Percentiles rank a stretch among this genome's conserved stretches.
Conservation (phyloP, 2,797 vertebrate species). For the Carapus acus region DNA sequence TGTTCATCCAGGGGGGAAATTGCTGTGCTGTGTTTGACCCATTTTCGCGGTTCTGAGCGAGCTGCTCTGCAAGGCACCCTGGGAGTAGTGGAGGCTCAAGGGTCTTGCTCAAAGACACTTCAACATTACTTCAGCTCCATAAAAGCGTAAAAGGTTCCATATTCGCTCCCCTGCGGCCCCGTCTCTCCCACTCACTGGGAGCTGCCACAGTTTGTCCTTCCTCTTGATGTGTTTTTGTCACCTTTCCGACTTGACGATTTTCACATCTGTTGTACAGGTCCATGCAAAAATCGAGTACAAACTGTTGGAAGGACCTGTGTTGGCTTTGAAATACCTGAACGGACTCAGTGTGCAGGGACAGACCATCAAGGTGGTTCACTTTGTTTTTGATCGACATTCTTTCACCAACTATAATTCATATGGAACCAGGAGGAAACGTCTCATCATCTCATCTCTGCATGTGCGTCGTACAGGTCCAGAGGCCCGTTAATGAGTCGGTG, state of each 20-base stretch:
- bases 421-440: neutral
- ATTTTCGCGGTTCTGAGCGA: too few relatives aligned
- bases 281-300: slow-evolving; percentile 76
- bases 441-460: neutral
- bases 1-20: too few relatives aligned
- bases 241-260: neutral
- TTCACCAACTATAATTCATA: neutral
- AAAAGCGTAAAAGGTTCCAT: too few relatives aligned
- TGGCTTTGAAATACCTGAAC: slow-evolving; percentile 74
- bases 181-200: neutral
- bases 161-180: neutral
- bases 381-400: neutral
- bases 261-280: slow-evolving; percentile 60
- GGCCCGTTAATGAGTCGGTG: slow-evolving; percentile 69
- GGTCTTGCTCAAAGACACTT: too few relatives aligned
- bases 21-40: too few relatives aligned
- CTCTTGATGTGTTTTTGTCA: neutral
- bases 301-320: slow-evolving; percentile 77
- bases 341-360: slow-evolving; percentile 67
- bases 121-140: too few relatives aligned
- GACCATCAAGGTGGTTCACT: slow-evolving; percentile 69
- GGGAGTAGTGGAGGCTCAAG: too few relatives aligned
- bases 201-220: neutral
- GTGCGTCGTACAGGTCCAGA: slow-evolving; percentile 71
- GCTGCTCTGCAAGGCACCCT: too few relatives aligned